These are phyloP conservation scores for Rhinopomastus cyanomelas DNA, from an alignment of 2,113 vertebrate genomes.

Conservation along the genomic window DNA sequence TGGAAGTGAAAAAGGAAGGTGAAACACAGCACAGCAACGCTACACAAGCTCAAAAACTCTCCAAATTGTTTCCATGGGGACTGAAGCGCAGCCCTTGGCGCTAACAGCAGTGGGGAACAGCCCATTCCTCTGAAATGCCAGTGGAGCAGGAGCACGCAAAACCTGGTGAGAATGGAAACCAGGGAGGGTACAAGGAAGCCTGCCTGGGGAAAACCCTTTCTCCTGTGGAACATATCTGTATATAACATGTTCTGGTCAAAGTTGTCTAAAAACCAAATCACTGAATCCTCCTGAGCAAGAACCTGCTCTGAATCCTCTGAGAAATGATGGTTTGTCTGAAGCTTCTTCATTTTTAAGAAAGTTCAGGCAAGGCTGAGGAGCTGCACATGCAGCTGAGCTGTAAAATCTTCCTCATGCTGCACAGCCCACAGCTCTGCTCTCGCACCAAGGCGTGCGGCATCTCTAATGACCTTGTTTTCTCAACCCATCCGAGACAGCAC, in stretches of 20 bases:
- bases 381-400: not conserved
- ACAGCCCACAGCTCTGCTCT: not conserved
- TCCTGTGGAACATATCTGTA: not conserved
- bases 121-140: slow-evolving; percentile 23
- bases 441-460: not conserved
- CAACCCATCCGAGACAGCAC: not conserved
- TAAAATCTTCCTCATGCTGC: not conserved
- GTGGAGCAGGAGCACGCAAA: not conserved
- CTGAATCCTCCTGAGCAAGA: not conserved
- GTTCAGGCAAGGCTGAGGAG: not conserved
- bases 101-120: not conserved
- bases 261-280: not conserved
- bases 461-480: not conserved
- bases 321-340: not conserved
- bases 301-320: not conserved
- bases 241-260: not conserved
- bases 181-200: not conserved
- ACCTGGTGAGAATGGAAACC: not conserved
- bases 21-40: slow-evolving; percentile 21
- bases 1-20: slow-evolving; percentile 3
- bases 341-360: not conserved
- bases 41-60: slow-evolving; percentile 52
- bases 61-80: slow-evolving; percentile 67
- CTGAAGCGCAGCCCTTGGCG: not conserved
- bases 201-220: not conserved